Evolutionary conservation across 2,888 invertebrate genomes (phyloP).

Genomic region (Aleiodes alternator): DNA sequence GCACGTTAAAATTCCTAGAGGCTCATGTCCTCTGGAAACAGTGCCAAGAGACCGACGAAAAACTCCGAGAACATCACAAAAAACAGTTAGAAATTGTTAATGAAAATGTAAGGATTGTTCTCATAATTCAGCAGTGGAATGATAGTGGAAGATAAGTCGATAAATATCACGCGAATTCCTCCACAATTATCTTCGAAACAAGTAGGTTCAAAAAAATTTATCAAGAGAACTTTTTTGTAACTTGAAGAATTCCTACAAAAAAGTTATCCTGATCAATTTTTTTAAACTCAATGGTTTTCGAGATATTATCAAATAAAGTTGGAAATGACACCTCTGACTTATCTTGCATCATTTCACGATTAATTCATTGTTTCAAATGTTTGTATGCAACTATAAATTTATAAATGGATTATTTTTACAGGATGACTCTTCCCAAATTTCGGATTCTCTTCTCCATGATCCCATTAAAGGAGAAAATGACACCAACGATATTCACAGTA

Average conservation of each 20-base stretch:
- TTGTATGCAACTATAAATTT: no score
- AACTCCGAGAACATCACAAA: slow-evolving; percentile 59
- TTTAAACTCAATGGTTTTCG: no score
- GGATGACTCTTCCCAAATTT: no score
- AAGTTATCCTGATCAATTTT: no score
- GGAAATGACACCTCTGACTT: no score
- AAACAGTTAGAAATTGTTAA: slow-evolving; percentile 45
- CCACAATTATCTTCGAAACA: neutral
- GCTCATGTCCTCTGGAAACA: slow-evolving; percentile 65
- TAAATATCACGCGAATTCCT: neutral
- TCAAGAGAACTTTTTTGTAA: no score
- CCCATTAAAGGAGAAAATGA: slow-evolving; percentile 28
- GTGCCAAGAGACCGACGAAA: slow-evolving; percentile 64
- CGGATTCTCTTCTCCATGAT: no score
- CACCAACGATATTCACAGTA: slow-evolving; percentile 50
- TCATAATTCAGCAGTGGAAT: neutral
- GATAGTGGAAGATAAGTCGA: no score
- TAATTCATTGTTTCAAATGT: no score
- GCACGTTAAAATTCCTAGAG: slow-evolving; percentile 60
- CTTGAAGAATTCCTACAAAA: neutral
- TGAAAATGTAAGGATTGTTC: slow-evolving; percentile 4
- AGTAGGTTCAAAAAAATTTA: neutral
- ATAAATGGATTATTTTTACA: no score
- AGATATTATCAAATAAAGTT: neutral
- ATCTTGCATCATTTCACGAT: no score